Evolutionary conservation across 1,140 invertebrate genomes (phyloP).

Genomic region (Drosophila pseudoobscura): DNA sequence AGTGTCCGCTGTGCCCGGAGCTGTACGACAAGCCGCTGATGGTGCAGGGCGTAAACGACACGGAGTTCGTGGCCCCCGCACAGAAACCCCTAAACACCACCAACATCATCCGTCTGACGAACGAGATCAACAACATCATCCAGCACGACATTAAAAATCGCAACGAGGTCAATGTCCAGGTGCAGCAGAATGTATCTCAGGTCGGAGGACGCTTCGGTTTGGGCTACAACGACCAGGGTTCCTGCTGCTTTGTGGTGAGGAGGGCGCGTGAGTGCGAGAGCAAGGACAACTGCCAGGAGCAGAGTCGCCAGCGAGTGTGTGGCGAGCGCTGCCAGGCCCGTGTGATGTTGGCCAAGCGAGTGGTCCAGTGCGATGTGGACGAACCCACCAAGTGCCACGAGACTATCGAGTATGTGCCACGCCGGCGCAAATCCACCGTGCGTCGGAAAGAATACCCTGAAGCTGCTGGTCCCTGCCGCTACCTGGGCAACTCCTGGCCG

Average conservation of each 20-base stretch:
- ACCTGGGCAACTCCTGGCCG: constrained; percentile 44
- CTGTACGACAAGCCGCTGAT: constrained; percentile 60
- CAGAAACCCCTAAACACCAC: constrained; percentile 58
- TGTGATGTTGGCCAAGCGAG: constrained; percentile 64
- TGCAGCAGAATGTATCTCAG: constrained; percentile 67
- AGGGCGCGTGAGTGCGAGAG: constrained; percentile 40
- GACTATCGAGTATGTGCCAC: constrained; percentile 61
- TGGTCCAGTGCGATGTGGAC: constrained; percentile 47
- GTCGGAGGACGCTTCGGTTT: constrained; percentile 71
- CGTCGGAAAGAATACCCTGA: constrained; percentile 2
- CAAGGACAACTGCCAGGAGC: constrained; percentile 34
- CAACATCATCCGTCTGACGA: constrained; percentile 71
- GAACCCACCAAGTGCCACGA: constrained; percentile 47
- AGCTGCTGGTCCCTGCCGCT: constrained; percentile 17
- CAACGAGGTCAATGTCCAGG: constrained; percentile 58
- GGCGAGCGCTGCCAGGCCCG: constrained; percentile 62
- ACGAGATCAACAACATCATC: constrained; percentile 73
- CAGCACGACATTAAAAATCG: constrained; percentile 51
- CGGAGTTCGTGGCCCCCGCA: constrained; percentile 30
- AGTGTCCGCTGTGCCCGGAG: constrained; percentile 68
- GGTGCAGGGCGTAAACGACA: constrained; percentile 74
- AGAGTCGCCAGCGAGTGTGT: constrained; percentile 56
- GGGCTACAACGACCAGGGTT: constrained; percentile 65
- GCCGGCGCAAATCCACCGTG: constrained; percentile 18
- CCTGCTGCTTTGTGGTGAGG: constrained; percentile 67